Evolutionary conservation across 2,888 invertebrate genomes (phyloP).

Genomic region (Coleophora deauratella): DNA sequence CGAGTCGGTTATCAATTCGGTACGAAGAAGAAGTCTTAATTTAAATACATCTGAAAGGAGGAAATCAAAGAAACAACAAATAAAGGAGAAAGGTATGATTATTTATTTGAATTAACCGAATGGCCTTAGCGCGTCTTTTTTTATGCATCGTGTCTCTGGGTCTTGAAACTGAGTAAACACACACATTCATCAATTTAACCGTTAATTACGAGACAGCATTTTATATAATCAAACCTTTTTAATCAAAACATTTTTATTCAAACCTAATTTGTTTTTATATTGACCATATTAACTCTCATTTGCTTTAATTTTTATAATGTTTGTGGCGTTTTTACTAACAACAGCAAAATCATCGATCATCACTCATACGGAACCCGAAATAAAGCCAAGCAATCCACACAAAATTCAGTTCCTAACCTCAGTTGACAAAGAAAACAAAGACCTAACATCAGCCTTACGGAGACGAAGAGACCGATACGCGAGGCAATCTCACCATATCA

Average conservation of each 20-base stretch:
- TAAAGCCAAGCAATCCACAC: constrained; percentile 32
- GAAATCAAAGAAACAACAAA: constrained; percentile 76
- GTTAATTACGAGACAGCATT: neutral
- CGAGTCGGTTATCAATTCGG: constrained; percentile 81
- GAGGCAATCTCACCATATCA: constrained; percentile 87
- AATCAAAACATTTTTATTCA: too few species aligned
- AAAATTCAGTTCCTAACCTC: constrained; percentile 31
- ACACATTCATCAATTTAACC: too few species aligned
- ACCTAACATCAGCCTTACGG: constrained; percentile 86
- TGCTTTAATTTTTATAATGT: constrained; percentile 10
- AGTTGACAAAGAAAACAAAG: constrained; percentile 71
- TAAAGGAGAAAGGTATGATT: constrained; percentile 81
- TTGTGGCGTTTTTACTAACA: constrained; percentile 52
- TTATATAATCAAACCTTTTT: too few species aligned
- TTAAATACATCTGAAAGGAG: constrained; percentile 78
- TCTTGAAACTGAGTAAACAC: too few species aligned
- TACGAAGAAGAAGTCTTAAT: constrained; percentile 70
- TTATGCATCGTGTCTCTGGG: neutral
- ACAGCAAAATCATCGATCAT: constrained; percentile 37
- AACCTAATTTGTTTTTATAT: neutral
- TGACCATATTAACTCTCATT: neutral
- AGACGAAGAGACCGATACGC: constrained; percentile 88
- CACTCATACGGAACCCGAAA: constrained; percentile 38
- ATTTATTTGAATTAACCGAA: neutral
- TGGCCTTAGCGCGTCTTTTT: neutral